These are phyloP conservation scores for Cynocephalus volans DNA, from an alignment of 2,113 vertebrate species.

Conservation along the genomic window DNA sequence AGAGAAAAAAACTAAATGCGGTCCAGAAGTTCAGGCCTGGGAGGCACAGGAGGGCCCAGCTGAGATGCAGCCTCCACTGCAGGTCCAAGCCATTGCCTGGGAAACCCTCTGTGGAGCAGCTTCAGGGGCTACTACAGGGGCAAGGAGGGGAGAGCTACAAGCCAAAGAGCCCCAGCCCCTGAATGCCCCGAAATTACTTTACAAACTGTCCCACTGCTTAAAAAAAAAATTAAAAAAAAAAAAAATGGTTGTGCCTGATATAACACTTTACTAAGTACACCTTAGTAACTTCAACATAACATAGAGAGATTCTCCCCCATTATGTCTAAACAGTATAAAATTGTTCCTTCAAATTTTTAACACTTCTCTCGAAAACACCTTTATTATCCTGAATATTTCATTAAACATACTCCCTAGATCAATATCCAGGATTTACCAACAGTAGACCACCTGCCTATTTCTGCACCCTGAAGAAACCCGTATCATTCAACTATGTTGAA, in stretches of 20 bases:
- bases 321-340: not conserved
- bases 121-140: fast-evolving
- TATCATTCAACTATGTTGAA: not conserved
- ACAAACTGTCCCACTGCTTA: not conserved
- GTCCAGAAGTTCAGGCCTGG: not conserved
- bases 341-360: not conserved
- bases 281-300: not conserved
- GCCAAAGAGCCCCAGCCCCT: fast-evolving
- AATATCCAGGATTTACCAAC: not conserved
- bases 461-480: not conserved
- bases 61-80: fast-evolving
- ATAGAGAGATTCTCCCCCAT: not conserved
- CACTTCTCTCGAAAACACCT: not conserved
- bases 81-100: too few species aligned
- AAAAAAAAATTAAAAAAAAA: not conserved
- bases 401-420: not conserved
- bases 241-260: fast-evolving
- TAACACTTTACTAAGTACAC: not conserved
- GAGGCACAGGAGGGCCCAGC: fast-evolving
- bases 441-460: not conserved
- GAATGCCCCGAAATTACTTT: fast-evolving
- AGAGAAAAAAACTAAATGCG: not conserved
- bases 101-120: not conserved
- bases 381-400: not conserved
- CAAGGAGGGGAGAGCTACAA: fast-evolving